Base-by-base conservation (phyloP, 2,888 invertebrate species). In the Hirtodrosophila trivittata region DNA sequence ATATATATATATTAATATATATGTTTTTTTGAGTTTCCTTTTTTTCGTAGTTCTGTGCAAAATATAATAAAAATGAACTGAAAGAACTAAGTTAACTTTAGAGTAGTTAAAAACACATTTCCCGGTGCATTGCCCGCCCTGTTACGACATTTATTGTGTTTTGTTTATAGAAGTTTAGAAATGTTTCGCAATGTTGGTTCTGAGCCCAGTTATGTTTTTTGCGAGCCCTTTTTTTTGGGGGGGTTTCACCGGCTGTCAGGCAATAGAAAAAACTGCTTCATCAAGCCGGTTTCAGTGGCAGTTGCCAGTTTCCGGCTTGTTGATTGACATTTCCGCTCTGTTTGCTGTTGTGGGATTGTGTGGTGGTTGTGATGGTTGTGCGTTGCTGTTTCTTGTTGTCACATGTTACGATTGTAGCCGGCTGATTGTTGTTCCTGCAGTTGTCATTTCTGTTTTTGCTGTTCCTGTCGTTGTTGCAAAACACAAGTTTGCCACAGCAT, bases 231-330 rank as follows among this genome's bases (percentile, higher is more conserved):
- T 13, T 7, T 9, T 35, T 39, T 52, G 37, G n/a, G 26, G 14
- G 18, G 26, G 7, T 28, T 28, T 49, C 51, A 41, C 56, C 56
- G 49, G 49, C 52, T 56, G 70, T 47, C 70, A 45, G 43, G 39
- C 68, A 51, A 47, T 63, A 46, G 64, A 21, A 30, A 47, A 56
- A 66, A 72, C 39, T 62, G 75, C 75, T 68, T 58, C 69, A 74
- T 68, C 81, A 66, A 81, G 81, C 77, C 77, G 85, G 85, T 80
- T 84, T 68, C 81, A 59, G 63, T 69, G 74, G 77, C 81, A 81
- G 81, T 84, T 71, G 69, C 57, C 71, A 58, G 75, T 68, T 71
- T 77, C 77, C 85, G 77, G 85, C 77, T 77, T 77, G 85, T 69
- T 77, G 77, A 84, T 81, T 84, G 85, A 81, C 85, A 81, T 77